Evolutionary conservation across 2,888 invertebrate species (phyloP).

Genomic region (Halictus quadricinctus): DNA sequence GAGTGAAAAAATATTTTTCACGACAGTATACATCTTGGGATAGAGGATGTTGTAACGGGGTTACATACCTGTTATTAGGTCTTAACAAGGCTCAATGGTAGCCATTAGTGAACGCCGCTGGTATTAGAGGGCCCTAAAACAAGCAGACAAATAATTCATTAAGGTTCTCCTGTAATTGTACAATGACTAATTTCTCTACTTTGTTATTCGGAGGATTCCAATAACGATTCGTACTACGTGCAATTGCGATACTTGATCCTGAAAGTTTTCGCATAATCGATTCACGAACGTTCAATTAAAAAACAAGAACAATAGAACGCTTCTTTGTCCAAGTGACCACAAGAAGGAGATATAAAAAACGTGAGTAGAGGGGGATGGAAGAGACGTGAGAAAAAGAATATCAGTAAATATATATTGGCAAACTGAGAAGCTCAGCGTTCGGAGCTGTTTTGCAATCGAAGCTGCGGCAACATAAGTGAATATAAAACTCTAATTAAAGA

Average conservation of each 20-base stretch:
- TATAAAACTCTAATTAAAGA: conserved; percentile 31
- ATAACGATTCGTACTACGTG: conserved; percentile 78
- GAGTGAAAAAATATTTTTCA: conserved; percentile 15
- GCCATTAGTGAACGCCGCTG: conserved; percentile 99
- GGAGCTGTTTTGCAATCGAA: conserved; percentile 40
- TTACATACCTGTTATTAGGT: conserved; percentile 81
- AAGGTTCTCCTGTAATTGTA: conserved; percentile 19
- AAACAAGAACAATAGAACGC: not conserved
- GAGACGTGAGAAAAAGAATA: conserved; percentile 22
- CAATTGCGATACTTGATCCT: conserved; percentile 86
- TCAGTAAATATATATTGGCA: conserved; percentile 30
- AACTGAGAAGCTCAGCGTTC: conserved; percentile 44
- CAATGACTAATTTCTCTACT: conserved; percentile 25
- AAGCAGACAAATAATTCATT: conserved; percentile 71
- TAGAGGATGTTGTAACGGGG: not conserved
- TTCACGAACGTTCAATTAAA: not conserved
- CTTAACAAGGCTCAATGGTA: conserved; percentile 90
- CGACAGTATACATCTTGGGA: not conserved
- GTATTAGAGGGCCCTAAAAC: conserved; percentile 97
- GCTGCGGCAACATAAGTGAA: conserved; percentile 50
- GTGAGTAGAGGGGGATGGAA: not conserved
- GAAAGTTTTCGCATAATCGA: conserved; percentile 81
- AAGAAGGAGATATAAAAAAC: conserved; percentile 21
- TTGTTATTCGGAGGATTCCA: conserved; percentile 33
- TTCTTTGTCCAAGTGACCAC: not conserved